phyloP scores from a whole-genome alignment of 2,113 vertebrate genomes.

The Tachuris rubrigastra region DNA sequence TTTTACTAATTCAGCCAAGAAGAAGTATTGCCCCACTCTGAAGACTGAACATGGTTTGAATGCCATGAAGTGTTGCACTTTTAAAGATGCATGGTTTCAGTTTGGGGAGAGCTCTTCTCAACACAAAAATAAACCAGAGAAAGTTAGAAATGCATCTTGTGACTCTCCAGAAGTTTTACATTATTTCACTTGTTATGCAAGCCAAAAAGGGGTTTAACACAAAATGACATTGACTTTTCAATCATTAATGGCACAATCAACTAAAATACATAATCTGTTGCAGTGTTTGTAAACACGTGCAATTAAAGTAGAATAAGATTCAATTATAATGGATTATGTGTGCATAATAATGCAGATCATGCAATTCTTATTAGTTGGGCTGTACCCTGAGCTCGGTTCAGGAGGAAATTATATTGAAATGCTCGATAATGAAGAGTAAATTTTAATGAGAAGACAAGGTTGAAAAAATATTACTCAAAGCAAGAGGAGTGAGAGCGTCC shows the following conservation, averaged over 20 bases:
- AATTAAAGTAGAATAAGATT: slow-evolving; percentile 63
- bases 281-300: slow-evolving; percentile 53
- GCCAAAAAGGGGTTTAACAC: not conserved
- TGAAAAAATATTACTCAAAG: slow-evolving; percentile 59
- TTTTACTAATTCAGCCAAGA: not conserved
- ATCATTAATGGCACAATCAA: slow-evolving; percentile 63
- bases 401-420: slow-evolving; percentile 49
- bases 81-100: not conserved
- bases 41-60: not conserved
- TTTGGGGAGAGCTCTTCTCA: not conserved
- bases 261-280: slow-evolving; percentile 46
- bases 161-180: not conserved
- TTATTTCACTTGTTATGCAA: not conserved
- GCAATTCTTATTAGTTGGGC: slow-evolving; percentile 56
- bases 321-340: slow-evolving; percentile 57
- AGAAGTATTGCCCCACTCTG: not conserved
- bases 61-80: not conserved
- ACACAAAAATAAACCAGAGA: not conserved
- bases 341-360: slow-evolving; percentile 53
- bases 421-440: slow-evolving; percentile 46
- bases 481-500: slow-evolving; percentile 20
- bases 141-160: not conserved
- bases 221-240: slow-evolving; percentile 57
- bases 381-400: not conserved
- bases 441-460: slow-evolving; percentile 62